phyloP scores from a whole-genome alignment of 2,797 vertebrate species.

The Eupleurogrammus muticus region DNA sequence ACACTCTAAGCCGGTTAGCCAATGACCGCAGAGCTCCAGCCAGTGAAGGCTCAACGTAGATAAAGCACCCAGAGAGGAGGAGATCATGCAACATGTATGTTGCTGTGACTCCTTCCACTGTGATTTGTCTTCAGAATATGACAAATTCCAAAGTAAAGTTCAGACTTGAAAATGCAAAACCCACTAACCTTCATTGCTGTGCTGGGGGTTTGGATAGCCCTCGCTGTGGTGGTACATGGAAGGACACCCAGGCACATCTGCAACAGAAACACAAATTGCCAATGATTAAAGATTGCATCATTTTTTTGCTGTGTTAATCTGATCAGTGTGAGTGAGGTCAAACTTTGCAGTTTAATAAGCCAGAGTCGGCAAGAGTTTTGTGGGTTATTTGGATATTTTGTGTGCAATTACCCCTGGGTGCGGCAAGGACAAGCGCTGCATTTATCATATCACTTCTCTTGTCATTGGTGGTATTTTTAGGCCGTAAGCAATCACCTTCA shows the following conservation, averaged over 20 bases:
- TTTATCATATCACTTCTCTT: slow-evolving; percentile 76
- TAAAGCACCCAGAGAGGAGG: slow-evolving; percentile 43
- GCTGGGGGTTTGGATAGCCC: slow-evolving; percentile 84
- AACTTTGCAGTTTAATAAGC: slow-evolving; percentile 10
- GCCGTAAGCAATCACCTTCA: slow-evolving; percentile 61
- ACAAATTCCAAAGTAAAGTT: not conserved
- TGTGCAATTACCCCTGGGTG: slow-evolving; percentile 9
- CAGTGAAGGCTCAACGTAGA: slow-evolving; percentile 54
- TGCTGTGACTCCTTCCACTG: not conserved
- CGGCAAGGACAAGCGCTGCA: slow-evolving; percentile 69
- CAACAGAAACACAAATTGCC: slow-evolving; percentile 26
- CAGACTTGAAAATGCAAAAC: not conserved
- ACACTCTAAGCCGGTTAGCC: slow-evolving; percentile 74
- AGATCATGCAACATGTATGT: slow-evolving; percentile 11
- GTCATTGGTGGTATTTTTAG: slow-evolving; percentile 75
- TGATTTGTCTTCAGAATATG: not conserved
- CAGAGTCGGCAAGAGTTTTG: not conserved
- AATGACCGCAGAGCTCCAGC: slow-evolving; percentile 77
- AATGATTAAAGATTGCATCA: not conserved
- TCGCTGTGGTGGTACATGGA: slow-evolving; percentile 90
- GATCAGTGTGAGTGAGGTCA: not conserved
- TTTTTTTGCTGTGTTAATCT: not conserved
- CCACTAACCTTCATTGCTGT: slow-evolving; percentile 82
- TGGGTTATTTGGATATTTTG: slow-evolving; percentile 28
- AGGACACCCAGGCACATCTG: slow-evolving; percentile 92